phyloP scores from a whole-genome alignment of 2,113 vertebrate genomes.

The Aviceda subcristata region DNA sequence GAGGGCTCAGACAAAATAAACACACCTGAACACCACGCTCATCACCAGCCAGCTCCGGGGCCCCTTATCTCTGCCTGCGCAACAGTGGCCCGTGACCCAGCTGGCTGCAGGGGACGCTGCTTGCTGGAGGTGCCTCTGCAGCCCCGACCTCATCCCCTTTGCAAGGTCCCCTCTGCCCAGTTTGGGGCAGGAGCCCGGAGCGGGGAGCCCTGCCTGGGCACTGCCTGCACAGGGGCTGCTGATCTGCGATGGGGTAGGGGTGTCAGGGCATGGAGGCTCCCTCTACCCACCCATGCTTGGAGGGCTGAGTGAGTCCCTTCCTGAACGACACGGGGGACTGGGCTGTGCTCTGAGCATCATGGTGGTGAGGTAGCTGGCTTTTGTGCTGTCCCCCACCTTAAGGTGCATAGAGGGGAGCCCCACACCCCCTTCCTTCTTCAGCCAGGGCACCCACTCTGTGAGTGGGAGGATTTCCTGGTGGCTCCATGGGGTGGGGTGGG shows the following conservation, averaged over 20 bases:
- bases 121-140: not conserved
- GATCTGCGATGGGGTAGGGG: not conserved
- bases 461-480: not conserved
- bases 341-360: not conserved
- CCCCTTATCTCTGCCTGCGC: not conserved
- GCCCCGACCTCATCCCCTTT: accelerated
- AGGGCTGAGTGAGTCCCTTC: not conserved
- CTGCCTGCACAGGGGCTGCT: not conserved
- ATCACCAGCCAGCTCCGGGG: not conserved
- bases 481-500: not conserved
- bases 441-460: not conserved
- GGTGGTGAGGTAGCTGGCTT: not conserved
- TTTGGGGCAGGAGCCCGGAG: not conserved
- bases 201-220: not conserved
- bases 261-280: not conserved
- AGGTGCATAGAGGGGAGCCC: not conserved
- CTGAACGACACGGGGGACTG: not conserved
- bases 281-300: too few species aligned
- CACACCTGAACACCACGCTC: accelerated
- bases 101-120: not conserved
- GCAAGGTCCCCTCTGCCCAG: not conserved
- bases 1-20: not conserved
- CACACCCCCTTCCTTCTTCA: not conserved
- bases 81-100: accelerated
- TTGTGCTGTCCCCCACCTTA: not conserved